Evolutionary conservation across 2,113 vertebrate genomes (phyloP).

Genomic region (Alosa alosa): DNA sequence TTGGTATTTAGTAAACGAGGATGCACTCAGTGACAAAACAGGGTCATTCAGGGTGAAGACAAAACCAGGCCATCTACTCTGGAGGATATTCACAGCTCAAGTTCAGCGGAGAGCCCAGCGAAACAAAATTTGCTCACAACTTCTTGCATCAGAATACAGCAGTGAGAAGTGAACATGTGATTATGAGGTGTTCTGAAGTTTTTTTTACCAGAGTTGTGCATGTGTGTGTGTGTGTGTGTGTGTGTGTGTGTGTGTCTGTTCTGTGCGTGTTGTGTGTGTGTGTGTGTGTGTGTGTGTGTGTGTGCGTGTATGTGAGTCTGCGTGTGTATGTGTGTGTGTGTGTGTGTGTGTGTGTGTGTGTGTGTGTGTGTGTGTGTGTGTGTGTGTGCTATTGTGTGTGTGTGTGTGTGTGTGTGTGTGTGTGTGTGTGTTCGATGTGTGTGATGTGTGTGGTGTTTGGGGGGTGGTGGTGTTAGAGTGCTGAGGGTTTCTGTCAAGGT

Average conservation of each 20-base stretch:
- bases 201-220: neutral
- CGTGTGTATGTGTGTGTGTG: too few species aligned
- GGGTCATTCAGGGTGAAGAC: slow-evolving; percentile 58
- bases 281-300: too few species aligned
- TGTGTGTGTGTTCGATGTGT: neutral
- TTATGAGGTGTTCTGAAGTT: neutral
- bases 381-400: too few species aligned
- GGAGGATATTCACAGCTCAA: neutral
- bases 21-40: slow-evolving; percentile 31
- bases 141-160: neutral
- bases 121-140: neutral
- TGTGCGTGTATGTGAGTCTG: too few species aligned
- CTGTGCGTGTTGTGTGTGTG: too few species aligned
- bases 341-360: too few species aligned
- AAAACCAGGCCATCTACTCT: slow-evolving; percentile 30
- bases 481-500: slow-evolving; percentile 25
- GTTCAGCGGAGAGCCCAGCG: neutral
- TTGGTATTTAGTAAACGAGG: slow-evolving; percentile 38
- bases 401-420: neutral
- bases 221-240: neutral
- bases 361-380: too few species aligned
- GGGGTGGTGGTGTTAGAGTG: neutral
- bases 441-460: neutral
- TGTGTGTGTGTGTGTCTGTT: neutral
- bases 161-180: neutral